Evolutionary conservation across 2,113 vertebrate species (phyloP).

Genomic region (Hyperopisus bebe): DNA sequence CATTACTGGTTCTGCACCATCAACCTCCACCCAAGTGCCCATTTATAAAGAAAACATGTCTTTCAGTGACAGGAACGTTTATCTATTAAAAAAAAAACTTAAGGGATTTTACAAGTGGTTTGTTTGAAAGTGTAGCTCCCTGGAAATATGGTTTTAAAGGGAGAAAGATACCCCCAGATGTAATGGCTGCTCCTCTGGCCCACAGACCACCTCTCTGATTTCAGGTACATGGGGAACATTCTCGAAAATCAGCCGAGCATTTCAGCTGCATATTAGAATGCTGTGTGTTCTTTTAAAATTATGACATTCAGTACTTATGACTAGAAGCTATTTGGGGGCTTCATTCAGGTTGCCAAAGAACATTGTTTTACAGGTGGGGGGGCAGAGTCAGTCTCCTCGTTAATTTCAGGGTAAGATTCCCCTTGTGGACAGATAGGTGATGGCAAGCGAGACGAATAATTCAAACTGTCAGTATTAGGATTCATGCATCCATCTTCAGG

Average conservation of each 20-base stretch:
- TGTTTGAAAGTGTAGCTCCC: neutral
- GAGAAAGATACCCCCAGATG: neutral
- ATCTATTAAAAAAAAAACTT: neutral
- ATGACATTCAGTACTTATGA: neutral
- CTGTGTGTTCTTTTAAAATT: neutral
- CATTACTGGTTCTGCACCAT: neutral
- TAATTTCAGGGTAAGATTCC: neutral
- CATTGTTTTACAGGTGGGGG: neutral
- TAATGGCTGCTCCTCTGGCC: neutral
- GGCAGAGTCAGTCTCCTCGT: neutral
- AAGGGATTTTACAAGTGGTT: neutral
- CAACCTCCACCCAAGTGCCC: neutral
- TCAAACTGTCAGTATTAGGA: neutral
- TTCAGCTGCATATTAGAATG: neutral
- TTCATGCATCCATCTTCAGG: neutral
- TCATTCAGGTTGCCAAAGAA: neutral
- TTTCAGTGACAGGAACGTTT: neutral
- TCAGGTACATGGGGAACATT: neutral
- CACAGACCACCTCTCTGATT: neutral
- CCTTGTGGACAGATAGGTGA: neutral
- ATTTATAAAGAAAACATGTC: neutral
- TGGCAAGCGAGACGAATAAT: neutral
- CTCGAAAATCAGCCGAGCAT: neutral
- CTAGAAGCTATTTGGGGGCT: neutral
- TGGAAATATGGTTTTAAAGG: neutral